Evolutionary conservation across 64 coral and sea anemone genomes (phyloP).

Genomic region (Montipora cactus): DNA sequence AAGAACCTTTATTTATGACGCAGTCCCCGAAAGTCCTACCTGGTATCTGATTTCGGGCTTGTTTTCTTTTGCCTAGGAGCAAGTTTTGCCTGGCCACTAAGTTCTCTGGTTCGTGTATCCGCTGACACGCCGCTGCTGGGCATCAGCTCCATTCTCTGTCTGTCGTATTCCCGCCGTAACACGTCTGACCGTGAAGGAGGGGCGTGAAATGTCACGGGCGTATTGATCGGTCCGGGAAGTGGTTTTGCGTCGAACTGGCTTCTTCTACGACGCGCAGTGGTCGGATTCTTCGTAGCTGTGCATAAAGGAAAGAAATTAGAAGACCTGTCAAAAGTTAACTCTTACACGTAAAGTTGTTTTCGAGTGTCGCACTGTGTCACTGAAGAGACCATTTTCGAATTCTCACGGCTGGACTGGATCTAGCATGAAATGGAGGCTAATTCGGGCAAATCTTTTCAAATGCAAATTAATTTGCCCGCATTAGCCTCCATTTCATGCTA

Average conservation of each 20-base stretch:
- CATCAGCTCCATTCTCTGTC: constrained; percentile 73
- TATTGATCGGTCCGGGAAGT: constrained; percentile 59
- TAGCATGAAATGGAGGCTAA: no score
- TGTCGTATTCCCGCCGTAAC: constrained; percentile 86
- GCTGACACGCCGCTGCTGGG: constrained; percentile 59
- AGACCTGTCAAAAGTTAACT: no score
- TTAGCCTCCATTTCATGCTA: no score
- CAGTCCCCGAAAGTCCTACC: neutral
- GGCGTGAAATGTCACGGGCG: constrained; percentile 85
- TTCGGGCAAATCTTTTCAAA: no score
- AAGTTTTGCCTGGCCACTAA: neutral
- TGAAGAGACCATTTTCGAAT: no score
- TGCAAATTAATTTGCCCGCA: no score
- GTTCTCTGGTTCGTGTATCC: constrained; percentile 22
- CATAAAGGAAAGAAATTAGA: neutral
- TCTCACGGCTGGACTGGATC: no score
- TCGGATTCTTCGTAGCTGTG: constrained; percentile 26
- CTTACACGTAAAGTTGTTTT: no score
- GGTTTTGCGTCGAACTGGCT: constrained; percentile 26
- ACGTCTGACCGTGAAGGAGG: constrained; percentile 79
- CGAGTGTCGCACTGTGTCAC: no score
- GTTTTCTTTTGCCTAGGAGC: constrained; percentile 21
- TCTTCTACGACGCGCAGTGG: constrained; percentile 23
- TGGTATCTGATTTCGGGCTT: constrained; percentile 33
- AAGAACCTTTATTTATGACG: neutral